phyloP scores from a whole-genome alignment of 2,888 invertebrate species.

The Phalera bucephala region DNA sequence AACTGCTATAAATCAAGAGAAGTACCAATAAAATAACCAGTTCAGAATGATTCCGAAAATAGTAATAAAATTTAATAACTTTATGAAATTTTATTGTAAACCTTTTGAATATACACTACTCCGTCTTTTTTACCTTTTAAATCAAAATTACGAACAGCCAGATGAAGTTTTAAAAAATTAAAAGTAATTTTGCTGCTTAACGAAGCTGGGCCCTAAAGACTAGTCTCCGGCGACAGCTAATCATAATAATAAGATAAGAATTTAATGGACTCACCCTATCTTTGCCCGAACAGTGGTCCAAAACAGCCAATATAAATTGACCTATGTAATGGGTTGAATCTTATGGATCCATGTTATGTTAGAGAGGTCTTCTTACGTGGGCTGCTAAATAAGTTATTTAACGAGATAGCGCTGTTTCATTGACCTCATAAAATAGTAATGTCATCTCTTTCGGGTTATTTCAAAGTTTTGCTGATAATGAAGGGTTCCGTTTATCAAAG shows the following conservation, averaged over 20 bases:
- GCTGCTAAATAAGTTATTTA: constrained; percentile 36
- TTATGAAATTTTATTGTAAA: no score
- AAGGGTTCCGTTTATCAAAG: not conserved
- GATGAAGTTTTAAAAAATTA: constrained; percentile 41
- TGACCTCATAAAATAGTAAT: constrained; percentile 26
- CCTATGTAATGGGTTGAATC: constrained; percentile 16
- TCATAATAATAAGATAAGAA: constrained; percentile 49
- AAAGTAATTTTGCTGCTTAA: constrained; percentile 28
- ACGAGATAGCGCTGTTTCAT: constrained; percentile 29
- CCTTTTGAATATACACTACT: no score
- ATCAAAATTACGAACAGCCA: constrained; percentile 4
- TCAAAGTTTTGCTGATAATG: constrained; percentile 20
- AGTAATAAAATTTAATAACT: no score
- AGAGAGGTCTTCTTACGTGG: no score
- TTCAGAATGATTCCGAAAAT: no score
- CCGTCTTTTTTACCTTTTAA: not conserved
- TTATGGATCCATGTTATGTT: constrained; percentile 8
- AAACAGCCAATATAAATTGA: constrained; percentile 26
- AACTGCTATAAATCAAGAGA: no score
- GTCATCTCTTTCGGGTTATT: constrained; percentile 15
- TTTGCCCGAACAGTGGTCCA: constrained; percentile 21
- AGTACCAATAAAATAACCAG: no score
- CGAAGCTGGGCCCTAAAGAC: constrained; percentile 25
- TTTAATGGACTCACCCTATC: constrained; percentile 42
- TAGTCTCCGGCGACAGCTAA: constrained; percentile 34